These are phyloP conservation scores for Achroia grisella DNA, from an alignment of 1,140 invertebrate genomes.

Conservation along the genomic window DNA sequence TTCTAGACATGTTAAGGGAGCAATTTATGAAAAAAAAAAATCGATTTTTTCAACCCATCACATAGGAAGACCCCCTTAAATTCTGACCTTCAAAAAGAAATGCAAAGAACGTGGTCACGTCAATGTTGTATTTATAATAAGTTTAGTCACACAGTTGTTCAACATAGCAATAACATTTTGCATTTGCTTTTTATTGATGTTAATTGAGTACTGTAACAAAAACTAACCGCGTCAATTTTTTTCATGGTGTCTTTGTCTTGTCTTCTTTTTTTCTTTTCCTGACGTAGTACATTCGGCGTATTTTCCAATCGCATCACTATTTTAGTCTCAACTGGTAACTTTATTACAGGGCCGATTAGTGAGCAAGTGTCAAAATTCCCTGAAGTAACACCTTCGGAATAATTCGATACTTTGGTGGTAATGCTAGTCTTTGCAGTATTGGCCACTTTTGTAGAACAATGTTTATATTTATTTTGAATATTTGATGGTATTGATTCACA, in stretches of 20 bases:
- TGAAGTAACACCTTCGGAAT: conserved; percentile 11
- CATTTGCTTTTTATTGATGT: no score
- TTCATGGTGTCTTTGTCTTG: conserved; percentile 20
- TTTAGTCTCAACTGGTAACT: conserved; percentile 44
- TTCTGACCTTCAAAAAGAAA: no score
- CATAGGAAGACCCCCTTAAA: no score
- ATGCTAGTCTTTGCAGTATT: no score
- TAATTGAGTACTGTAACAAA: no score
- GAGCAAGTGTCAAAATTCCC: conserved; percentile 20
- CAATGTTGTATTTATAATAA: no score
- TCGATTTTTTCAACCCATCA: no score
- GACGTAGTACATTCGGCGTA: conserved; percentile 4
- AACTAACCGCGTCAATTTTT: conserved; percentile 38
- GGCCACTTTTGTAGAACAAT: no score
- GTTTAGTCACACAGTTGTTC: no score
- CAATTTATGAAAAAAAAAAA: no score
- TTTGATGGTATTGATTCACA: background rate
- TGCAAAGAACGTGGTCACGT: no score
- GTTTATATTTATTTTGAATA: background rate
- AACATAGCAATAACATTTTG: background rate
- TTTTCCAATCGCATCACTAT: conserved; percentile 47
- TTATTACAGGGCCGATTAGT: conserved; percentile 35
- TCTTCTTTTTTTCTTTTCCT: conserved; percentile 13
- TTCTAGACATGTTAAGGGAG: no score
- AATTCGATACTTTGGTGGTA: background rate